Evolutionary conservation across 2,113 vertebrate species (phyloP), one percentile per base, ranked within the genome.

Genomic region (Syrmaticus mikado): DNA sequence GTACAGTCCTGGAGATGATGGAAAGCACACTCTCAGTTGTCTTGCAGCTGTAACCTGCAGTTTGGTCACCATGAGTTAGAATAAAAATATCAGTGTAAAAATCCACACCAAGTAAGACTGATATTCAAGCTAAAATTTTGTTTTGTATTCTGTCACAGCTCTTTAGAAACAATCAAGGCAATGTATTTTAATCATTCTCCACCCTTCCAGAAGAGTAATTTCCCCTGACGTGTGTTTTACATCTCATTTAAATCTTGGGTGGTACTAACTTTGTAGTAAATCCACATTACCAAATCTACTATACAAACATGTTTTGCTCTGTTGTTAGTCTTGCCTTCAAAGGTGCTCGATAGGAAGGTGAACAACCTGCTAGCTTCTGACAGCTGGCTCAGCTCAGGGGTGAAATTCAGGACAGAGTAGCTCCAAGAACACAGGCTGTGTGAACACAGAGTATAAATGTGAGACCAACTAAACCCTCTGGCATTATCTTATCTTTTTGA

Each of bases 401-500:
- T 82, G 60, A 91, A 92, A 92, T 30, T 21, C 20, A 73, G 89
- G 71, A 86, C 60, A 74, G 45, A 89, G 11, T 14, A 91, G 36
- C 11, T 25, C 32, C 65, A 55, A 77, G 64, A 94, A 83, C 18
- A n/a, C 17, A 45, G 48, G 32, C 52, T 71, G 3, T 46, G 18
- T 60, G 38, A 77, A 71, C 53, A 71, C 41, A 20, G 24, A 53
- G 27, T 71, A 50, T 85, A 87, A 92, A 92, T 82, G 83, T 3
- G 28, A 32, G 38, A 77, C 41, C 50, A 67, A 41, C 64, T 89
- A 91, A 87, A 83, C 60, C 64, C 75, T 89, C 32, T 52, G 64
- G 67, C 72, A 91, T 62, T 85, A 88, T 77, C 74, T 85, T 94
- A 89, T 80, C 92, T 92, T 50, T n/a, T 58, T 73, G 75, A 67